Base-by-base conservation (phyloP, 2,888 invertebrate genomes). In the Plusia festucae region DNA sequence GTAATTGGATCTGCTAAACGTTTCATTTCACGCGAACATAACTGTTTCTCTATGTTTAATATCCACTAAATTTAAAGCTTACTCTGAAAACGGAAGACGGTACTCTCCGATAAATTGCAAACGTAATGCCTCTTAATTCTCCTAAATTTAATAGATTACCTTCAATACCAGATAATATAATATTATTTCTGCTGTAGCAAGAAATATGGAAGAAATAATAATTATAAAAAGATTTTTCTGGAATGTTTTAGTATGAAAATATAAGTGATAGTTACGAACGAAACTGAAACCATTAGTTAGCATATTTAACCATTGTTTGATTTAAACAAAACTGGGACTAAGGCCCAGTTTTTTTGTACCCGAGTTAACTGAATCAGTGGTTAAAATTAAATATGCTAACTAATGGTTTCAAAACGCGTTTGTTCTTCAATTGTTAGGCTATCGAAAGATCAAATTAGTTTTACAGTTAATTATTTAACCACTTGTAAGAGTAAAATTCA, bases 31-130 rank as follows among this genome's bases (percentile, higher is more conserved):
- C 57, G 60, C 67, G 59, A 60, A 34, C 55, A 13, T 40, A 55
- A 55, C 52, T 65, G 68, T 75, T 77, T 70, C 64, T 68, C 59
- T 70, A 68, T 68, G 75, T 76, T 76, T 83, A 81, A 78, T 82
- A 81, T 80, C 79, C 73, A 81, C 73, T 83, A 82, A 84, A 85
- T 85, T 81, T 78, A 74, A 82, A 67, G 80, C 82, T 83, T 78
- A 82, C 60, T 60, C 57, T 58, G 69, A 52, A 68, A 61, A 69
- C 54, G 65, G 74, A 77, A 70, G 15, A 58, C 46, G 30, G 18
- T 52, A 54, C 70, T 59, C 46, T 55, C 34, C 52, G 73, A 65
- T 78, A 76, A 82, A 81, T 80, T 70, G 63, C 20, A 9, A 44
- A 55, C 52, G 60, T 51, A 60, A 46, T 52, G 49, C 52, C 40